Percentiles rank a stretch among this genome's conserved stretches.
Conservation (phyloP, 2,888 invertebrate genomes). For the Polydrusus cervinus region DNA sequence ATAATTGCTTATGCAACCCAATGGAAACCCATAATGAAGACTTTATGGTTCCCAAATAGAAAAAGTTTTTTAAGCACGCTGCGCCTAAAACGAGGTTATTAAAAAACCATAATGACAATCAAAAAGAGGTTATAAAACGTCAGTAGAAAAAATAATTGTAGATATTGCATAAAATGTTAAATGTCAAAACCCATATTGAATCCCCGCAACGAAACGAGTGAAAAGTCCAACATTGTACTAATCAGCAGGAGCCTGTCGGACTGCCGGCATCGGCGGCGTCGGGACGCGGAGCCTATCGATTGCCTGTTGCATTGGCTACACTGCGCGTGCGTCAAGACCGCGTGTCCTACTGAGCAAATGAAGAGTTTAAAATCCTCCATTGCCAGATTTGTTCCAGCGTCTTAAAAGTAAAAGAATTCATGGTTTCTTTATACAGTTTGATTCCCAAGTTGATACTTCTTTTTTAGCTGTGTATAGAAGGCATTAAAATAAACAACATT, state of each 20-base stretch:
- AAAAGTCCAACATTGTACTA: constrained; percentile 40
- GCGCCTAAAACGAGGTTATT: too few relatives aligned
- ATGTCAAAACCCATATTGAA: not conserved
- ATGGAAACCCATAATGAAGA: too few relatives aligned
- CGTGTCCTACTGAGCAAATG: constrained; percentile 65
- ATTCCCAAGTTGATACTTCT: too few relatives aligned
- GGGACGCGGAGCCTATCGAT: constrained; percentile 58
- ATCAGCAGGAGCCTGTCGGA: constrained; percentile 51
- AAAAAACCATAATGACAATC: too few relatives aligned
- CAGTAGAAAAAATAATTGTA: too few relatives aligned
- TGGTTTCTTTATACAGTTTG: too few relatives aligned
- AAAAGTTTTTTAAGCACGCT: too few relatives aligned
- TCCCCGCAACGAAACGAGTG: constrained; percentile 5
- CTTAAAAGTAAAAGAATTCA: not conserved
- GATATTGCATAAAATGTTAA: not conserved
- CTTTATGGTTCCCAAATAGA: too few relatives aligned
- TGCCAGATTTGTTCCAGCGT: not conserved
- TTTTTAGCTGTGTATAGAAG: too few relatives aligned
- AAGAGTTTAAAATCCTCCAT: constrained; percentile 39
- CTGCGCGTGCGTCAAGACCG: constrained; percentile 62
- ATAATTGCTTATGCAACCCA: too few relatives aligned
- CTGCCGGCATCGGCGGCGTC: constrained; percentile 49
- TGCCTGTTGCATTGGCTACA: constrained; percentile 66
- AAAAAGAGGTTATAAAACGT: too few relatives aligned
- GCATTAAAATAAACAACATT: too few relatives aligned